Conservation (phyloP, 1,140 invertebrate genomes). For the Onthophagus taurus region DNA sequence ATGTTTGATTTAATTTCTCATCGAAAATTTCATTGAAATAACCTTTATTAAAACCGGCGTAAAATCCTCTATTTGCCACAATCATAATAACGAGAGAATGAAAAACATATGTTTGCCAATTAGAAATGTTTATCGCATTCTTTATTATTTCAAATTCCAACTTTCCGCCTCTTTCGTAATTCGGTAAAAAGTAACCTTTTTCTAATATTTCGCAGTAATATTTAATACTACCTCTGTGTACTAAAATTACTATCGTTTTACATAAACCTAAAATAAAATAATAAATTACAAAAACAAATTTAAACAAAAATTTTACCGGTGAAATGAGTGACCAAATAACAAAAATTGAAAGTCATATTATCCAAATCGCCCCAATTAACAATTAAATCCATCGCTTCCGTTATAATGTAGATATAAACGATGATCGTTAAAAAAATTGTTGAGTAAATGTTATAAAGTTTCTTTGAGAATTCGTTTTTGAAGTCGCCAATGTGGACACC, state of each 20-base stretch:
- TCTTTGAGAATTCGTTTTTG: not conserved
- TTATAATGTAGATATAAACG: conserved; percentile 6
- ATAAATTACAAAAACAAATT: not conserved
- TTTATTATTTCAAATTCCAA: conserved; percentile 13
- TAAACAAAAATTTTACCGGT: conserved; percentile 9
- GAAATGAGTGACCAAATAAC: conserved; percentile 12
- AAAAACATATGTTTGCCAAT: conserved; percentile 13
- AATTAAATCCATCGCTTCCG: conserved; percentile 5
- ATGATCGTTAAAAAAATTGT: not conserved
- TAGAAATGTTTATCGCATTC: conserved; percentile 8
- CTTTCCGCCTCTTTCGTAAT: conserved; percentile 9
- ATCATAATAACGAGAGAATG: conserved; percentile 8
- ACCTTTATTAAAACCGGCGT: conserved; percentile 9
- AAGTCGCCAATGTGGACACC: not conserved
- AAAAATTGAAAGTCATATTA: conserved; percentile 13
- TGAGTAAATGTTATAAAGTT: conserved; percentile 1
- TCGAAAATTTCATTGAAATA: not conserved
- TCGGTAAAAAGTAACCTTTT: conserved; percentile 13
- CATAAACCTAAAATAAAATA: conserved; percentile 5
- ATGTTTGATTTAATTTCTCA: conserved; percentile 3
- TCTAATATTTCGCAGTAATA: conserved; percentile 4
- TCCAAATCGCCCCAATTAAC: conserved; percentile 11
- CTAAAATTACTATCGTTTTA: conserved; percentile 4
- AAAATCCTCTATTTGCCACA: conserved; percentile 3
- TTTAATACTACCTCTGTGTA: conserved; percentile 5